These are phyloP conservation scores for Matsumyia berberina DNA, from an alignment of 2,888 invertebrate genomes.

Conservation along the genomic window DNA sequence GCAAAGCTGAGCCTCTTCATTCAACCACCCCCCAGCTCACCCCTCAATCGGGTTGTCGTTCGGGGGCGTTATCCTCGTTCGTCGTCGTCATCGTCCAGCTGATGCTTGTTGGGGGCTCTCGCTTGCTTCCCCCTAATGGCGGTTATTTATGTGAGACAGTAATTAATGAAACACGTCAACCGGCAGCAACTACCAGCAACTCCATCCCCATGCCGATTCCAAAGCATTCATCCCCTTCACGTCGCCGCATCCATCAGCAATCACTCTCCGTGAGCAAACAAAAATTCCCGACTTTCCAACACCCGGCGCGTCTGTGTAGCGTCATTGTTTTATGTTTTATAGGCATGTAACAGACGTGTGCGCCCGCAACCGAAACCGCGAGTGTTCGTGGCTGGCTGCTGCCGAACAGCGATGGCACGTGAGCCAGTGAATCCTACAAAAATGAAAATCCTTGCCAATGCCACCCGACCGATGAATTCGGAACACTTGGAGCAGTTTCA, in stretches of 20 bases:
- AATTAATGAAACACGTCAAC: constrained; percentile 75
- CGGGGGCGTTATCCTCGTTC: not conserved
- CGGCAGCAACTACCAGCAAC: constrained; percentile 38
- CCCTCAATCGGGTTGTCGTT: not conserved
- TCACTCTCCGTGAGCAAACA: constrained; percentile 52
- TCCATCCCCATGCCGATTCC: constrained; percentile 4
- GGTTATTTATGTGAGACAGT: constrained; percentile 76
- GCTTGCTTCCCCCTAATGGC: constrained; percentile 67
- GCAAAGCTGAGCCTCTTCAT: constrained; percentile 52
- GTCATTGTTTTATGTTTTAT: constrained; percentile 71
- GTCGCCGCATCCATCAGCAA: constrained; percentile 67
- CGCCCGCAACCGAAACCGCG: constrained; percentile 67
- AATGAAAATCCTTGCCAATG: constrained; percentile 25
- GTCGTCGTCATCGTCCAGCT: constrained; percentile 57
- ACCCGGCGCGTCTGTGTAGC: constrained; percentile 27
- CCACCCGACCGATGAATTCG: constrained; percentile 8
- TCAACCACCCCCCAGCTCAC: not conserved
- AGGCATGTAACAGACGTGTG: constrained; percentile 68
- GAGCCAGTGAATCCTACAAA: constrained; percentile 35
- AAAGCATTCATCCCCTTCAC: constrained; percentile 13
- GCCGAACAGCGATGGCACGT: constrained; percentile 39
- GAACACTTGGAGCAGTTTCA: constrained; percentile 43
- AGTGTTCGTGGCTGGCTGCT: constrained; percentile 63
- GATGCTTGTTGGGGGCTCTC: constrained; percentile 37
- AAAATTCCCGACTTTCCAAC: constrained; percentile 34